Base-by-base conservation (phyloP, 2,888 invertebrate species). In the Nephrocerus scutellatus region DNA sequence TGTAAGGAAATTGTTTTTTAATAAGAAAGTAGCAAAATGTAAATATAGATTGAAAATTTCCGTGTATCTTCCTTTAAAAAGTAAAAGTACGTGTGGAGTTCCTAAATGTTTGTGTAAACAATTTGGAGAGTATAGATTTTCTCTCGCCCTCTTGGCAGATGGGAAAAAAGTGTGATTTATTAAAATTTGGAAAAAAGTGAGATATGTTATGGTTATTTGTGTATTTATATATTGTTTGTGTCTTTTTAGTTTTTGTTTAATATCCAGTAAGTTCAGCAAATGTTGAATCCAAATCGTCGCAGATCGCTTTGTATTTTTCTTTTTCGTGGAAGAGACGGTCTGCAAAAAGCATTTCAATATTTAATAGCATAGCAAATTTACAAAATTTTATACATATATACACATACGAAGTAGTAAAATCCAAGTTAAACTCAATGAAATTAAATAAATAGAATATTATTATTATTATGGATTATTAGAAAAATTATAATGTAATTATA, bases 211-310 rank as follows among this genome's bases (percentile, higher is more conserved):
- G 28, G 12, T 41, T 35, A 41, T 36, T 39, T 16, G 18, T 38
- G 30, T 32, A 38, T 41, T 30, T 45, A 45, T 10, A 42, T 46
- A 48, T 46, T 62, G 62, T 70, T 68, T 70, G 55, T 60, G 56
- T 42, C 18, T 31, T n/a, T n/a, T 40, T 47, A 29, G 36, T 32
- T 46, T 39, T 33, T 47, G 50, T 59, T 84, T 88, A 91, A 81
- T 91, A 91, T 80, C 88, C 91, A 73, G 90, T 90, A 75, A 92
- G 82, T 77, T 93, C 92, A 71, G 90, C 86, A 80, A 90, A 91
- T 72, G 92, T 92, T 75, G 84, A 82, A 76, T 93, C 92, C 82
- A 93, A 78, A 78, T 92, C 92, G 77, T 92, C 92, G 79, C 88
- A 88, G 80, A 92, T 91, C 73, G 84, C 80, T 84, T 92, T 93